Base-by-base conservation (phyloP, 2,797 vertebrate genomes). In the Somateria mollissima region DNA sequence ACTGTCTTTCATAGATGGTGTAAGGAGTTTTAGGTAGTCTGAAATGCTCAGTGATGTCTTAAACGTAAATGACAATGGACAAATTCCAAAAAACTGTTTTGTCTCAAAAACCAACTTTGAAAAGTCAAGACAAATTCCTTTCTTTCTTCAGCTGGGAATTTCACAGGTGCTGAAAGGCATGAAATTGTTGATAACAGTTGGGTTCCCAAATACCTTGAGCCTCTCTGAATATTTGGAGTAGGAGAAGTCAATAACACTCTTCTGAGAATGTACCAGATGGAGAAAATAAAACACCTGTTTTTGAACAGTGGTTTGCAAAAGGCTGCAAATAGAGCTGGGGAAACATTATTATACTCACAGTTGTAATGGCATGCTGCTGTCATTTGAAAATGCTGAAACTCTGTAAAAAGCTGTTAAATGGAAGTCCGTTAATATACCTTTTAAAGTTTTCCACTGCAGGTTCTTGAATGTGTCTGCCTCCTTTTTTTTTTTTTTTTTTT, bases 61-160 rank as follows among this genome's bases (percentile, higher is more conserved):
- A 30, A 41, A 47, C 27, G 69, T 24, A 79, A 85, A 58, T 43
- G 36, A 13, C 25, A 3, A 8, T 11, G 49, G 49, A 51, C 45
- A 36, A 36, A 70, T 91, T 86, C n/a, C 24, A 61, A 66, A 77
- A 43, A 58, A 4, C 32, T 89, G 4, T 74, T 92, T 60, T 92
- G 41, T 78, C 64, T 90, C 53, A 81, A 49, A 90, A 91, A 36
- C 4, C 57, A 21, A 34, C 6, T 61, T 94, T 87, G 71, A 84
- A 87, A 92, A 82, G 36, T 67, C 39, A 65, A 47, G 54, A 57
- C 43, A 69, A 70, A 73, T 84, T 84, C 25, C 8, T 19, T 25
- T 81, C 22, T 72, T 86, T 81, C 25, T 94, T 87, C 91, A 69
- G 30, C 34, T 84, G 77, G 43, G 77, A 79, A 56, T 94, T 87